A percentile compares a stretch with the other conserved stretches of the same genome.
phyloP scores from a whole-genome alignment of 2,113 vertebrate genomes.

The Chaetops frenatus region DNA sequence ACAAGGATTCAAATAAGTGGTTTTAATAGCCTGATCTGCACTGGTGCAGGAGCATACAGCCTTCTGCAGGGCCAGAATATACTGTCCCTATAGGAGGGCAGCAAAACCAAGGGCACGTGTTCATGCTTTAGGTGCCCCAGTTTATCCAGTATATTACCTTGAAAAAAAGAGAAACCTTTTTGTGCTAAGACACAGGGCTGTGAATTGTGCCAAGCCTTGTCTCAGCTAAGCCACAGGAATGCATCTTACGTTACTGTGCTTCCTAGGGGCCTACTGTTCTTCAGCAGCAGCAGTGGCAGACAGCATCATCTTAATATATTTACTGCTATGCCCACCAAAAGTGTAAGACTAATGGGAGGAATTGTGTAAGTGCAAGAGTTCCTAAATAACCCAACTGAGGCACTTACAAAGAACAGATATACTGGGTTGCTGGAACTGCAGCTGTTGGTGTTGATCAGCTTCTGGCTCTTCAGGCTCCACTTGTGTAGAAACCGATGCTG shows the following conservation, averaged over 20 bases:
- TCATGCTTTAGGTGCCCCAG: background rate
- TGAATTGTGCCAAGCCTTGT: background rate
- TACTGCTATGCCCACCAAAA: background rate
- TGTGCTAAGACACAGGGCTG: background rate
- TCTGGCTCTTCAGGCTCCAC: conserved; percentile 88
- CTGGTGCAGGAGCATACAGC: background rate
- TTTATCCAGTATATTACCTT: background rate
- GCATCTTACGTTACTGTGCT: background rate
- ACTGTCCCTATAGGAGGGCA: background rate
- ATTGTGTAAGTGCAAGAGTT: background rate
- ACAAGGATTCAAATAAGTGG: background rate
- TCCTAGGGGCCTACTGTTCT: background rate
- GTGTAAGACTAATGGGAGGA: background rate
- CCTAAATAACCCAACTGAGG: background rate
- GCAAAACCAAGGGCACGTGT: background rate
- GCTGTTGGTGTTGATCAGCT: conserved; percentile 85
- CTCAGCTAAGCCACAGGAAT: background rate
- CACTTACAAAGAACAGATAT: conserved; percentile 84
- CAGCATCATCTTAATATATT: background rate
- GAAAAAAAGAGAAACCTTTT: background rate
- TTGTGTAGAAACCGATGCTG: conserved; percentile 75
- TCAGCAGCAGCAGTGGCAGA: background rate
- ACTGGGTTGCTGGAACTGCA: conserved; percentile 82
- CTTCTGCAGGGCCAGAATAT: background rate
- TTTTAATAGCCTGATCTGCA: background rate